Evolutionary conservation across 2,888 invertebrate species (phyloP).

Genomic region (Cryptocheilus praepositus): DNA sequence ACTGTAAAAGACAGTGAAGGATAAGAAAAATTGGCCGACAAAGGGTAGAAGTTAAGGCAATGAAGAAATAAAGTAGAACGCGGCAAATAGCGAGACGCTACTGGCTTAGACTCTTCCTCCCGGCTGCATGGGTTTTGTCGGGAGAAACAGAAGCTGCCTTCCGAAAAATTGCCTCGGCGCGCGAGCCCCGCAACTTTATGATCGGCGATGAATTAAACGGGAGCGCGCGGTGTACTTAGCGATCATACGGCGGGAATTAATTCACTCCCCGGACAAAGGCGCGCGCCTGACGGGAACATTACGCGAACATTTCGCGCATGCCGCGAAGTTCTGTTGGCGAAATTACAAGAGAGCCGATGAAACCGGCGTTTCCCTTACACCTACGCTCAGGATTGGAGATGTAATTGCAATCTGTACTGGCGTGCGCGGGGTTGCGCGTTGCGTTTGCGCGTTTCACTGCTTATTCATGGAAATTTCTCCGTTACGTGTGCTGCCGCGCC

Average conservation of each 20-base stretch:
- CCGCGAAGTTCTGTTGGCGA: slow-evolving; percentile 33
- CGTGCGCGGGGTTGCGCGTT: slow-evolving; percentile 27
- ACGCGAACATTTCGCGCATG: slow-evolving; percentile 14
- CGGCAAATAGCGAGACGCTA: background rate
- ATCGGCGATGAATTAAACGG: no score
- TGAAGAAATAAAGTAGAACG: slow-evolving; percentile 8
- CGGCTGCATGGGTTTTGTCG: background rate
- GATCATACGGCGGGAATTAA: slow-evolving; percentile 9
- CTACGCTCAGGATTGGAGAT: slow-evolving; percentile 44
- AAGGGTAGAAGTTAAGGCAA: slow-evolving; percentile 13
- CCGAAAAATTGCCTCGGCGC: background rate
- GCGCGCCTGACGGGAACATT: slow-evolving; percentile 24
- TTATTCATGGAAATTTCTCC: slow-evolving; percentile 27
- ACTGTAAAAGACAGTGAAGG: slow-evolving; percentile 10
- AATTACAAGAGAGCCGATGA: slow-evolving; percentile 39
- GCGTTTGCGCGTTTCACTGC: slow-evolving; percentile 25
- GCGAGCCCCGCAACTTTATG: no score
- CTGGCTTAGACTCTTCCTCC: background rate
- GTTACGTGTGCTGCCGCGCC: no score
- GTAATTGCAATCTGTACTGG: slow-evolving; percentile 48
- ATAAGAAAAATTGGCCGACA: slow-evolving; percentile 16
- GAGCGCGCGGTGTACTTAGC: no score
- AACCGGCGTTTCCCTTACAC: slow-evolving; percentile 34
- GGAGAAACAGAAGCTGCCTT: background rate
- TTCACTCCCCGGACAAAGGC: slow-evolving; percentile 10